A percentile compares a stretch with the other conserved stretches of the same genome.
These are phyloP conservation scores for Lochmaea capreae DNA, from an alignment of 2,888 invertebrate species.

Conservation along the genomic window DNA sequence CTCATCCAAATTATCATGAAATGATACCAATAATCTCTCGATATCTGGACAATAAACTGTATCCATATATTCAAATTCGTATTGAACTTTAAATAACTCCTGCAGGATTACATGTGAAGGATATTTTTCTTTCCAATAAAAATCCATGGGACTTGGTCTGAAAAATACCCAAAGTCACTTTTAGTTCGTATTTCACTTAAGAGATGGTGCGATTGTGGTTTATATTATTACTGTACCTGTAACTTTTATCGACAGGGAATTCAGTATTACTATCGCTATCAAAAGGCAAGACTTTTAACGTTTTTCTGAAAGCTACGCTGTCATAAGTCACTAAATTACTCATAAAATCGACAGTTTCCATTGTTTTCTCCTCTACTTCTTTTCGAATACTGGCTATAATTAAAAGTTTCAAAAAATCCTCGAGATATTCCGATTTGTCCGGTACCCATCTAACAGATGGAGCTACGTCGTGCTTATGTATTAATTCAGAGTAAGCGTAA, in stretches of 20 bases:
- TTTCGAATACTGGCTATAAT: neutral
- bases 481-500: constrained; percentile 33
- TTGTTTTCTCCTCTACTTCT: neutral
- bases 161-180: neutral
- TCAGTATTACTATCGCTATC: neutral
- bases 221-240: neutral
- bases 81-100: constrained; percentile 48
- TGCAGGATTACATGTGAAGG: constrained; percentile 49
- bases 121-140: constrained; percentile 53
- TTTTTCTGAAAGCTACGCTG: neutral
- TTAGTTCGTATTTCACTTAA: neutral
- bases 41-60: constrained; percentile 51
- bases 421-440: constrained; percentile 32
- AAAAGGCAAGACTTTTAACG: neutral
- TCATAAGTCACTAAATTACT: neutral
- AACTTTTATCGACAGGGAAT: neutral
- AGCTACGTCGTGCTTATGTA: constrained; percentile 45
- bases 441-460: constrained; percentile 31
- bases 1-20: constrained; percentile 51
- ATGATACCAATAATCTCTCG: constrained; percentile 50
- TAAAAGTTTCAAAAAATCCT: constrained; percentile 28
- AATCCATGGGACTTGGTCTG: constrained; percentile 39
- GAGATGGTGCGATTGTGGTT: neutral
- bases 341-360: neutral
- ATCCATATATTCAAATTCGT: constrained; percentile 47